These are phyloP conservation scores for Danaus plexippus DNA, from an alignment of 1,140 invertebrate genomes.

Conservation along the genomic window DNA sequence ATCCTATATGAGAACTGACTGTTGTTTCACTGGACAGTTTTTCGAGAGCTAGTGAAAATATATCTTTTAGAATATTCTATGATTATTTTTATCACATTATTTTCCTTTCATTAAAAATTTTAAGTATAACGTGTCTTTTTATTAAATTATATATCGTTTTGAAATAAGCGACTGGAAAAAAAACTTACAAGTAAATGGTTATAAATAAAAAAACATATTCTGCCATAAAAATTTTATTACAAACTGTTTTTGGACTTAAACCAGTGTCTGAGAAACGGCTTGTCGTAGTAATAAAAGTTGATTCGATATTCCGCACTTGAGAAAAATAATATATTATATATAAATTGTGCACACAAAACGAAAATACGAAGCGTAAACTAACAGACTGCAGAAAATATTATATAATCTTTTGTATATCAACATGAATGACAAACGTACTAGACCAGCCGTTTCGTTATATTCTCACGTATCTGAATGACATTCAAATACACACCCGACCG, in stretches of 20 bases:
- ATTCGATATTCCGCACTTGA: not conserved
- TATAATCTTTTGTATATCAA: no score
- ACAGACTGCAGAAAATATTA: not conserved
- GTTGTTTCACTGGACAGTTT: constrained; percentile 20
- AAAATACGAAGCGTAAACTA: not conserved
- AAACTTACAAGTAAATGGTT: no score
- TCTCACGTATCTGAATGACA: constrained; percentile 19
- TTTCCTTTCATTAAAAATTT: constrained; percentile 65
- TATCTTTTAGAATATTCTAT: constrained; percentile 61
- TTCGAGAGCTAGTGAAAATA: constrained; percentile 50
- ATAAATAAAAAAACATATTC: constrained; percentile 31
- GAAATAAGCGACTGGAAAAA: not conserved
- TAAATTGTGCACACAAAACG: not conserved
- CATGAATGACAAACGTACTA: constrained; percentile 1
- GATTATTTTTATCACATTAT: constrained; percentile 67
- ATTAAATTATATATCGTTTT: constrained; percentile 12
- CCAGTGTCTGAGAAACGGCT: constrained; percentile 43
- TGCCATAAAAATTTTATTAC: constrained; percentile 68
- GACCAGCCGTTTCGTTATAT: constrained; percentile 39
- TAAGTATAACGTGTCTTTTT: constrained; percentile 47
- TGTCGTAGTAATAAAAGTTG: constrained; percentile 7
- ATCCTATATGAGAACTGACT: constrained; percentile 34
- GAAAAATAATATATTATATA: not conserved
- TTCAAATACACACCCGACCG: constrained; percentile 32
- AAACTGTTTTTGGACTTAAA: constrained; percentile 62